Base-by-base conservation (phyloP, 2,113 vertebrate genomes). In the Rhineura floridana region DNA sequence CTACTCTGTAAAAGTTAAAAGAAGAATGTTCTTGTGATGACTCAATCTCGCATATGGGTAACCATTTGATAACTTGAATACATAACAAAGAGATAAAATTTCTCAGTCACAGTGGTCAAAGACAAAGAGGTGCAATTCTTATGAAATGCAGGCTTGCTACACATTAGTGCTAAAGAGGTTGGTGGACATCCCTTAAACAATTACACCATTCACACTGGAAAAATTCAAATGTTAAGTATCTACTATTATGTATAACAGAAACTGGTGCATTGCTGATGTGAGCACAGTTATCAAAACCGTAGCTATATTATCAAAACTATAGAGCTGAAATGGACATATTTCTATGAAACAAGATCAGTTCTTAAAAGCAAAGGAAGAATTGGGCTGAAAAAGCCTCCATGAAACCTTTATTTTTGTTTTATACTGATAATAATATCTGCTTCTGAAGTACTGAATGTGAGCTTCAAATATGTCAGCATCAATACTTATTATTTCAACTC, bases 1-100 rank as follows among this genome's bases (percentile, higher is more conserved):
- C 99, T 98, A 99, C 99, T 98, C 99, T 99, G 98, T 97, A 98
- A 98, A 98, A 94, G 95, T 97, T 97, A 97, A 97, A 99, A 97
- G 97, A 97, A 96, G 93, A 97, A 83, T 95, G 95, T 95, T 87
- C 78, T 89, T 84, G 89, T 95, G 93, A 95, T 94, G 92, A 96
- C 85, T 95, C 92, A 78, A 89, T 92, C 89, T 95, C 91, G 88
- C 62, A 63, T 46, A 95, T 92, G 91, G 93, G 65, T 89, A 87
- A 85, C 87, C 63, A 88, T 17, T 92, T 59, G 95, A 88, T 80
- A 89, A 89, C 36, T 91, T 83, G 91, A 77, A 88, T 93, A 93
- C 88, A 84, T 93, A 92, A 90, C 3, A 92, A 91, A 28, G 67
- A 90, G 88, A 85, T 12, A 63, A 79, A 86, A 62, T 81, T 95